Conservation (phyloP, 1,140 invertebrate species). For the Bombus vancouverensis region DNA sequence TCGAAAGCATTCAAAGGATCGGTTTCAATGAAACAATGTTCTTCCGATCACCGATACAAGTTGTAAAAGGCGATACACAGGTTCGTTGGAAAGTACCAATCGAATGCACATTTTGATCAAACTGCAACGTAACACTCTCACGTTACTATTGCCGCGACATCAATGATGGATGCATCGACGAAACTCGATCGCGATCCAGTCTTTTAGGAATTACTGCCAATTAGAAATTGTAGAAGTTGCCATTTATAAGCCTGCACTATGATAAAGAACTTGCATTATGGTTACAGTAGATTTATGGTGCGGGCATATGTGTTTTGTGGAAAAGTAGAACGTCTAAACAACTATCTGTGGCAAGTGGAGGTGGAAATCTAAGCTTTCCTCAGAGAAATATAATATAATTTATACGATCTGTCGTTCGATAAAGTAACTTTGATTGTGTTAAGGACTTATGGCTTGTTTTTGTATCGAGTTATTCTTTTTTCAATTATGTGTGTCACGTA, state of each 20-base stretch:
- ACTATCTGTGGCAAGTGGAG: background rate
- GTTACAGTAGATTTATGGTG: background rate
- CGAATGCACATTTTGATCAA: conserved; percentile 9
- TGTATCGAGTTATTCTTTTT: too few species aligned
- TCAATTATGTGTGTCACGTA: too few species aligned
- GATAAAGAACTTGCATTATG: background rate
- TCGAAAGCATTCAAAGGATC: conserved; percentile 10
- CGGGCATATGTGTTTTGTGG: background rate
- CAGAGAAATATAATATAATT: background rate
- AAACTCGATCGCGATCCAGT: conserved; percentile 6
- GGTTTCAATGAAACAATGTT: conserved; percentile 1
- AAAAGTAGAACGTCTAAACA: conserved; percentile 11
- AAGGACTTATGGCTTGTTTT: too few species aligned
- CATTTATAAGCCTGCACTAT: conserved; percentile 16
- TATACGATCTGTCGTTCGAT: too few species aligned
- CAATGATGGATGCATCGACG: background rate
- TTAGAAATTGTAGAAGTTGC: conserved; percentile 42
- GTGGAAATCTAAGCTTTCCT: background rate
- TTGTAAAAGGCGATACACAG: conserved; percentile 10
- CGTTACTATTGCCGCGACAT: conserved; percentile 18
- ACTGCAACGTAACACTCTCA: conserved; percentile 24
- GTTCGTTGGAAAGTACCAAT: conserved; percentile 39
- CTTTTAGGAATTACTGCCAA: conserved; percentile 22
- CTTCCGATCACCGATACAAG: background rate
- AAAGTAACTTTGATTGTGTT: too few species aligned